Evolutionary conservation across 2,888 invertebrate genomes (phyloP), one percentile per base, ranked within the genome.

Genomic region (Erebia ligea): DNA sequence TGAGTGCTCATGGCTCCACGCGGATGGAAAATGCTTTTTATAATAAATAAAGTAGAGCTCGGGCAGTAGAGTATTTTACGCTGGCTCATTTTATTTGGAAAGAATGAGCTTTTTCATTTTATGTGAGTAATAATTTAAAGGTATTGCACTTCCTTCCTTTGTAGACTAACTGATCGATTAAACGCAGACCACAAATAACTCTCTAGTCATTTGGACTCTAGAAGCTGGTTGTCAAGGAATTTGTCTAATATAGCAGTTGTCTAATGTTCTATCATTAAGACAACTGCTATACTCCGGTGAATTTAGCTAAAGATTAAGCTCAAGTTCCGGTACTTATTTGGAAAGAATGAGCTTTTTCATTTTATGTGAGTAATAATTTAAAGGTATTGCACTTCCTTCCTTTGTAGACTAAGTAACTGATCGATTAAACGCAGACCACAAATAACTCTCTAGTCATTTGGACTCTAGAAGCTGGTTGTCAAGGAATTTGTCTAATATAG

Each of bases 51-150:
- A 58, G 21, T n/a, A 34, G n/a, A 40, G 25, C 25, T 6, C 25
- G 34, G 58, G 13, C 52, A 45, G 6, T 52, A 52, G 52, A 34
- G 8, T n/a, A 58, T 34, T 40, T 58, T 58, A 58, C 25, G 34
- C 34, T 58, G 34, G 58, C 25, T 34, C 34, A 34, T n/a, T 15
- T 21, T 58, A 58, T 8, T 58, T 58, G 34, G 58, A 15, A 58
- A 15, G 8, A 58, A 58, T 13, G 34, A 34, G 34, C 58, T 40
- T 58, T 25, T 58, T 34, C 25, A 58, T 58, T 58, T 58, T 52
- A n/a, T 52, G 17, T 50, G 0, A n/a, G 13, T 50, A 50, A n/a
- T n/a, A n/a, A 50, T 50, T 50, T 42, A 25, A 56, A 19, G 56
- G 11, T 34, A 34, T 34, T 34, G 34, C 21, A 11, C 13, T 57